These are phyloP conservation scores for Bombus ignitus DNA, from an alignment of 1,140 invertebrate genomes.

Conservation along the genomic window DNA sequence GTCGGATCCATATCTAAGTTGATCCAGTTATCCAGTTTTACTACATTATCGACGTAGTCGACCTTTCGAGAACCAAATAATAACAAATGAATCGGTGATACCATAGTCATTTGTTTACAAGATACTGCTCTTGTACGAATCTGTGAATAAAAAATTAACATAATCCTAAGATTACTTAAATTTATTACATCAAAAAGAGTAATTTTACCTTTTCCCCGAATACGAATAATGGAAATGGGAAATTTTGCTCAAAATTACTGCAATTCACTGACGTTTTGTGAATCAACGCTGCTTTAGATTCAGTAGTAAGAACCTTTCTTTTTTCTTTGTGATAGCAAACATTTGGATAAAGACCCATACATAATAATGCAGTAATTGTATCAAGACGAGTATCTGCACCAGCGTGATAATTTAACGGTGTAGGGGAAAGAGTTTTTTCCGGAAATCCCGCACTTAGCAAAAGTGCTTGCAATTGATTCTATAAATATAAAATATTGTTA, in stretches of 20 bases:
- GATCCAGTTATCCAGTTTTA: conserved; percentile 95
- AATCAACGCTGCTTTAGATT: conserved; percentile 96
- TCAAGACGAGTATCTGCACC: conserved; percentile 92
- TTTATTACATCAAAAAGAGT: neutral
- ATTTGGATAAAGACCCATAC: conserved; percentile 97
- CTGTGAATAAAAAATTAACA: conserved; percentile 72
- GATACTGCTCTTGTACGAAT: conserved; percentile 97
- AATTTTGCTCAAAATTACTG: conserved; percentile 91
- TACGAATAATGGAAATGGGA: conserved; percentile 97
- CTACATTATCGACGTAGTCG: conserved; percentile 87
- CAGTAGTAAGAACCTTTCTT: conserved; percentile 96
- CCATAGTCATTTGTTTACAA: conserved; percentile 99
- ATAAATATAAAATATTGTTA: conserved; percentile 31
- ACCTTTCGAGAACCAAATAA: conserved; percentile 96
- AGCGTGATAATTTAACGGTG: conserved; percentile 89
- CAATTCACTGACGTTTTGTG: conserved; percentile 99
- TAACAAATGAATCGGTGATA: conserved; percentile 95
- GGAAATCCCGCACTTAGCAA: conserved; percentile 93
- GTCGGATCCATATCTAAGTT: conserved; percentile 93
- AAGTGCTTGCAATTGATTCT: conserved; percentile 94
- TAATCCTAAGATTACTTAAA: neutral
- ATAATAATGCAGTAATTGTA: conserved; percentile 92
- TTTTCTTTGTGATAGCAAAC: conserved; percentile 98
- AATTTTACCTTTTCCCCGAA: conserved; percentile 95
- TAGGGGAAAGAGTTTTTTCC: conserved; percentile 89